Base-by-base conservation (phyloP, 2,888 invertebrate genomes). In the Linnaemya vulpina region DNA sequence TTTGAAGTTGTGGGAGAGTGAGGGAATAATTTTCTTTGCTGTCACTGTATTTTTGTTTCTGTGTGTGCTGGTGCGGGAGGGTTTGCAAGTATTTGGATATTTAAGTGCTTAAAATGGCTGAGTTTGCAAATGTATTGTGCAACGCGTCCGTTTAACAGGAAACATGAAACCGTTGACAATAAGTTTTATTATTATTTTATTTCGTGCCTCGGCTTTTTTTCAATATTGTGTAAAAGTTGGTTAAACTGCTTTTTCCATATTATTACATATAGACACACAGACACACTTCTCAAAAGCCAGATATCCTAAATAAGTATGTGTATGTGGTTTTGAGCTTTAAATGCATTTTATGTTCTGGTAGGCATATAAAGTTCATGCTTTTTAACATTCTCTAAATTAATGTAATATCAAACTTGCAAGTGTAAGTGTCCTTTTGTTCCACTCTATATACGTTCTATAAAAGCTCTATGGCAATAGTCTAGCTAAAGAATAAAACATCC, bases 131-230 rank as follows among this genome's bases (percentile, higher is more conserved):
- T 35, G 62, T 62, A 58, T 43, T 49, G 35, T 60, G 38, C 22
- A 51, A 68, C 17, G 83, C 70, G 46, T 76, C 62, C 49, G 22
- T 63, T 83, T 68, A 38, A 63, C 73, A 81, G 77, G 74, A 85
- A 85, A 74, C 78, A 65, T 78, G 38, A 82, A 82, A 78, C 63
- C 70, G 70, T 74, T 77, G 83, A 83, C 80, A 80, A 73, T 80
- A 43, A 55, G n/a, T 80, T 74, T 73, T 74, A 79, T 79, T 65
- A 55, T 79, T 63, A 51, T 78, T 68, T 58, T 68, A n/a, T 46
- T 73, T 20, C 30, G 53, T 15, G 55, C 58, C 8, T 40, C 43
- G 3, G 11, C 40, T 35, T 77, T 49, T n/a, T n/a, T 63, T 53
- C 13, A 40, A 25, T 11, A 70, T 76, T 68, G 67, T 17, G 49